These are phyloP conservation scores for Drosophila atripex DNA, from an alignment of 2,888 invertebrate species.

Conservation along the genomic window DNA sequence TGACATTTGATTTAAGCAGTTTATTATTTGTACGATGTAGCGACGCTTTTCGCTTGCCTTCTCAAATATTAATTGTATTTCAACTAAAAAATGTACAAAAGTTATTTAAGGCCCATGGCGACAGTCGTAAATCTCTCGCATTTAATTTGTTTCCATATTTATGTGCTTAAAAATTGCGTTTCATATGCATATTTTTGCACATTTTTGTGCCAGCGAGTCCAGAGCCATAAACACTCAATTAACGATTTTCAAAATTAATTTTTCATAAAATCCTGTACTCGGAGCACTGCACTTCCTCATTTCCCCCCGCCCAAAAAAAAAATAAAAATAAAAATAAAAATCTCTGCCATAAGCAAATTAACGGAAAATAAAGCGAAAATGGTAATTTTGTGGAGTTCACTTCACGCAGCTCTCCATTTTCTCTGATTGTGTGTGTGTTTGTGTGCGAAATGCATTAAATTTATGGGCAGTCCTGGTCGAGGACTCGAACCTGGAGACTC, in stretches of 20 bases:
- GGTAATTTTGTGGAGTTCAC: constrained; percentile 34
- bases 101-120: constrained; percentile 51
- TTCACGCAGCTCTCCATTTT: constrained; percentile 14
- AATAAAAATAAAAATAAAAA: neutral
- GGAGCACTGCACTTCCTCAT: constrained; percentile 63
- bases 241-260: constrained; percentile 81
- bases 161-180: constrained; percentile 32
- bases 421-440: constrained; percentile 38
- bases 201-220: constrained; percentile 9
- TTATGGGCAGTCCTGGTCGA: constrained; percentile 53
- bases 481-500: constrained; percentile 40
- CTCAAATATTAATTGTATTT: constrained; percentile 32
- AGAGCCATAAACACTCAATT: constrained; percentile 82
- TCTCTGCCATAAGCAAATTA: constrained; percentile 57
- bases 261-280: constrained; percentile 74
- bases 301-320: too few species aligned
- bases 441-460: constrained; percentile 73
- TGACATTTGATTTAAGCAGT: constrained; percentile 68
- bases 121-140: constrained; percentile 68
- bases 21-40: constrained; percentile 17
- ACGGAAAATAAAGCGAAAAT: constrained; percentile 71
- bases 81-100: constrained; percentile 5
- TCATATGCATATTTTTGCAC: constrained; percentile 31
- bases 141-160: constrained; percentile 60
- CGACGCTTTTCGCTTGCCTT: neutral